Conservation (phyloP, 2,113 vertebrate species). For the Pristiophorus japonicus region DNA sequence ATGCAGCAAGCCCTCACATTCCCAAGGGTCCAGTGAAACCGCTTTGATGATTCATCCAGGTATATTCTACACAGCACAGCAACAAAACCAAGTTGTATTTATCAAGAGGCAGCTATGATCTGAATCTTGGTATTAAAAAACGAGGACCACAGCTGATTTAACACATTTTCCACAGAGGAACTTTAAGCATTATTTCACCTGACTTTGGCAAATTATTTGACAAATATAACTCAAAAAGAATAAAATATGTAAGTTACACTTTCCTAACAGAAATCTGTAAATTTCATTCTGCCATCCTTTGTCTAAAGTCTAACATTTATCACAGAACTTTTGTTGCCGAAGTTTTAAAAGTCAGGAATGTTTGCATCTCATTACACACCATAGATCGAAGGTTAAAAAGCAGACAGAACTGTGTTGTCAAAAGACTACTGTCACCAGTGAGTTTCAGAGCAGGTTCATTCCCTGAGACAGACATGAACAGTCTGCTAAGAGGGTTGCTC, state of each 20-base stretch:
- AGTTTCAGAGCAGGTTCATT: not conserved
- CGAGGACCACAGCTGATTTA: not conserved
- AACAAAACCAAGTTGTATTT: not conserved
- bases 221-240: not conserved
- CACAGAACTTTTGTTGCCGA: not conserved
- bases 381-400: not conserved
- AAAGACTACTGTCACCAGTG: not conserved
- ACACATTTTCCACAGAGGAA: not conserved
- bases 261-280: not conserved
- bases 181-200: not conserved
- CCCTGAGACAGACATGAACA: not conserved
- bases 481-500: not conserved
- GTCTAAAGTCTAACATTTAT: not conserved
- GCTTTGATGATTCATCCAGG: not conserved
- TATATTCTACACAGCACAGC: not conserved
- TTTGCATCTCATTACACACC: no score
- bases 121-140: not conserved
- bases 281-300: not conserved
- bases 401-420: not conserved
- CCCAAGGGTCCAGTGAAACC: not conserved
- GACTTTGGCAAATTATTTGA: not conserved
- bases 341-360: not conserved
- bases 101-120: not conserved
- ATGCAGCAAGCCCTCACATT: not conserved
- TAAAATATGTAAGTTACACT: not conserved